Percentiles rank a stretch among this genome's conserved stretches.
Conservation (phyloP, 2,113 vertebrate species). For the Cololabis saira region DNA sequence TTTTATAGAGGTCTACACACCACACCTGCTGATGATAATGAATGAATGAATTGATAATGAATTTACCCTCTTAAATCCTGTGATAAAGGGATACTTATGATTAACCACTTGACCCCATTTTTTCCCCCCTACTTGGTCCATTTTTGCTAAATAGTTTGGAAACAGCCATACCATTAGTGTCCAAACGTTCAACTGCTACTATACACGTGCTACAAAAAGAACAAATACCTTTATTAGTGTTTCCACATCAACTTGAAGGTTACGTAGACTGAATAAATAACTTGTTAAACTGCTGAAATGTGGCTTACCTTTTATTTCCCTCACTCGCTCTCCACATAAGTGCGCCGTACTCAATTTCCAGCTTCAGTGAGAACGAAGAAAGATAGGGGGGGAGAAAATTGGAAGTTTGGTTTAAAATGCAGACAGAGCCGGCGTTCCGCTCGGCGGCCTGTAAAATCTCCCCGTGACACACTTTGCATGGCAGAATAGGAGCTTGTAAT, state of each 20-base stretch:
- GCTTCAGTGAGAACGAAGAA: slow-evolving; percentile 86
- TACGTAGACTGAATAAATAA: slow-evolving; percentile 78
- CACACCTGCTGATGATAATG: too few relatives aligned
- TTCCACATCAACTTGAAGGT: slow-evolving; percentile 46
- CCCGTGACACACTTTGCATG: slow-evolving; percentile 92
- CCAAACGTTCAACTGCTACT: background rate
- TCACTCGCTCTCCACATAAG: slow-evolving; percentile 68
- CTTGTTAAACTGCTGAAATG: slow-evolving; percentile 73
- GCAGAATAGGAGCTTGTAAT: slow-evolving; percentile 94
- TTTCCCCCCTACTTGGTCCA: too few relatives aligned
- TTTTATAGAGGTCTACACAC: too few relatives aligned
- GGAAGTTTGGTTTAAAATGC: slow-evolving; percentile 92
- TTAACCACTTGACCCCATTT: too few relatives aligned
- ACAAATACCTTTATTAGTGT: slow-evolving; percentile 26
- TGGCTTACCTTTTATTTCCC: slow-evolving; percentile 69
- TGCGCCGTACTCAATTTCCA: slow-evolving; percentile 88
- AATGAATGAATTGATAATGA: too few relatives aligned
- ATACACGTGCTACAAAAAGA: background rate
- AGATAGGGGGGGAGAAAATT: slow-evolving; percentile 79
- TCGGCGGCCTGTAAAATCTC: slow-evolving; percentile 94
- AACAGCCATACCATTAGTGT: background rate
- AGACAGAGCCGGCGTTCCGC: slow-evolving; percentile 92
- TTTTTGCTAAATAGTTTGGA: too few relatives aligned
- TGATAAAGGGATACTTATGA: too few relatives aligned
- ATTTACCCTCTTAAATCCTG: too few relatives aligned